Conservation (phyloP, 2,888 invertebrate genomes). For the Kuschelorhynchus macadamiae region DNA sequence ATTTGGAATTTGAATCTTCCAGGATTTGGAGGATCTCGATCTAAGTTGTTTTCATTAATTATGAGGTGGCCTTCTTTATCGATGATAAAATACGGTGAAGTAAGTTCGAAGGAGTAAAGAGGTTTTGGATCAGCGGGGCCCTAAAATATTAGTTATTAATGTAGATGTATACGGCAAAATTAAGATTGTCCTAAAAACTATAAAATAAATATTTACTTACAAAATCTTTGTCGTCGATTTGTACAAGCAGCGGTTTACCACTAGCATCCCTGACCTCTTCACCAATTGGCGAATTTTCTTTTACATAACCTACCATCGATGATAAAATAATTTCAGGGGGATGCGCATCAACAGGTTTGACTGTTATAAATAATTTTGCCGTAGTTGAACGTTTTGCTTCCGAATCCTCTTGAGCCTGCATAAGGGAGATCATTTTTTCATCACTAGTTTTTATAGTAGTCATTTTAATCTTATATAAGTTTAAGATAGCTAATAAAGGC, state of each 20-base stretch:
- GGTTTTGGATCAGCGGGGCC: conserved; percentile 85
- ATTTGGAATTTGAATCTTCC: conserved; percentile 90
- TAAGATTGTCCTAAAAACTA: not conserved
- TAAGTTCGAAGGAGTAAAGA: conserved; percentile 85
- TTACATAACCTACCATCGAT: conserved; percentile 82
- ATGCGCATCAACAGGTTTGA: conserved; percentile 89
- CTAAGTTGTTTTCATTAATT: conserved; percentile 87
- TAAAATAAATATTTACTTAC: conserved; percentile 70
- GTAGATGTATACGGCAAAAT: not conserved
- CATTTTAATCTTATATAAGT: too few relatives aligned
- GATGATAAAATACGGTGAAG: conserved; percentile 86
- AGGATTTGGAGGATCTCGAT: conserved; percentile 89
- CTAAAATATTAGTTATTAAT: conserved; percentile 71
- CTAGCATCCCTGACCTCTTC: conserved; percentile 80
- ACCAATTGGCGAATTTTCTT: conserved; percentile 89
- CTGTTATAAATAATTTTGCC: conserved; percentile 85
- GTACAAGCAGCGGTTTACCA: conserved; percentile 79
- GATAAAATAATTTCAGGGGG: conserved; percentile 84
- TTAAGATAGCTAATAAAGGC: too few relatives aligned
- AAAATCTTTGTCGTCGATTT: conserved; percentile 88
- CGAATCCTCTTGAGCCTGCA: conserved; percentile 83
- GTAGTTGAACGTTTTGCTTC: conserved; percentile 85
- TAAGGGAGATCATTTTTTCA: too few relatives aligned
- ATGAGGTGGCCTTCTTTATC: conserved; percentile 80
- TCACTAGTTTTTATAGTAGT: too few relatives aligned